phyloP scores from a whole-genome alignment of 2,888 invertebrate genomes.

The Diplazon laetatorius region DNA sequence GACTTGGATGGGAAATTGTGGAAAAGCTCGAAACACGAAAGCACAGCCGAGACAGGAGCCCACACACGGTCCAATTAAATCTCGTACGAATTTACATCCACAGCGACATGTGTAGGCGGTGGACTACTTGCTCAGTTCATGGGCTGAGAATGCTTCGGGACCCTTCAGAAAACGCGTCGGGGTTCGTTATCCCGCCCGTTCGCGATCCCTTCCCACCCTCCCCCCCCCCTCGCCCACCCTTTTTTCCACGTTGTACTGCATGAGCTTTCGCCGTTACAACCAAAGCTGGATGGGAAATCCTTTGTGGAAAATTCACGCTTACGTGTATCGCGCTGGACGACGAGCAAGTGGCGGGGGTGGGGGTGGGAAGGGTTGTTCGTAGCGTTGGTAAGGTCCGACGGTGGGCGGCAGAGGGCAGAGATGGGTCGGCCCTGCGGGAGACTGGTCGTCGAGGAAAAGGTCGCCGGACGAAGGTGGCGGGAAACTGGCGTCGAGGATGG shows the following conservation, averaged over 20 bases:
- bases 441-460: slow-evolving; percentile 21
- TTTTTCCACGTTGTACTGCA: slow-evolving; percentile 21
- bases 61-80: slow-evolving; percentile 81
- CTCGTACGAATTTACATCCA: slow-evolving; percentile 80
- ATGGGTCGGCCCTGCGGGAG: slow-evolving; percentile 39
- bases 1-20: no score
- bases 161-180: slow-evolving; percentile 60
- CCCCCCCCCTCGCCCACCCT: slow-evolving; percentile 1
- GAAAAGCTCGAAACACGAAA: slow-evolving; percentile 32
- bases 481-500: slow-evolving; percentile 41
- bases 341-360: slow-evolving; percentile 33
- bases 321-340: slow-evolving; percentile 50
- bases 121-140: slow-evolving; percentile 67
- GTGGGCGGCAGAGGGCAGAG: slow-evolving; percentile 38
- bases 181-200: slow-evolving; percentile 50
- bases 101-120: slow-evolving; percentile 40
- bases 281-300: slow-evolving; percentile 68
- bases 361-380: no score
- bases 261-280: slow-evolving; percentile 52
- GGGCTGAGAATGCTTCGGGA: slow-evolving; percentile 74
- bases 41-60: slow-evolving; percentile 53
- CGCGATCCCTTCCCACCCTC: background rate
- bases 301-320: slow-evolving; percentile 78
- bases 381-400: slow-evolving; percentile 46
- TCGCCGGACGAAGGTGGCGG: slow-evolving; percentile 47